Evolutionary conservation across 2,113 vertebrate species (phyloP).

Genomic region (Phyllostomus discolor): DNA sequence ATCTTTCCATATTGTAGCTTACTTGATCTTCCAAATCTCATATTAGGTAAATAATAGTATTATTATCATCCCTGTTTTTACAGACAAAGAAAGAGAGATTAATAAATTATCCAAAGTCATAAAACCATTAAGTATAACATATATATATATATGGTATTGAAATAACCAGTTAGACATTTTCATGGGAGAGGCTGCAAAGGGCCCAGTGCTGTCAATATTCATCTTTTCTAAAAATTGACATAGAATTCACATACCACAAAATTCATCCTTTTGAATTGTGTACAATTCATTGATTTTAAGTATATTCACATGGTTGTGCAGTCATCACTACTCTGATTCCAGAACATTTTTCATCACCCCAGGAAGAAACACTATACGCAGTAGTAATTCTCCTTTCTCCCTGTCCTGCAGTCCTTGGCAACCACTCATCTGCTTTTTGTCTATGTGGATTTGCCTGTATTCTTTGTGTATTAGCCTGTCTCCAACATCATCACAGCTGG

Average conservation of each 20-base stretch:
- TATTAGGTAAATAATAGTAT: background rate
- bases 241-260: background rate
- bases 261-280: too few relatives aligned
- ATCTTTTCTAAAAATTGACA: background rate
- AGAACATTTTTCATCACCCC: too few relatives aligned
- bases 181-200: background rate
- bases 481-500: background rate
- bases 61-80: background rate
- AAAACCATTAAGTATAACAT: background rate
- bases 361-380: too few relatives aligned
- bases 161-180: background rate
- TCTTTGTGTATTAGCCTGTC: background rate
- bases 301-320: too few relatives aligned
- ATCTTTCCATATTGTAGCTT: background rate
- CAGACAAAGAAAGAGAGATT: background rate
- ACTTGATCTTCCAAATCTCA: background rate
- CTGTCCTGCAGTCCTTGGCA: background rate
- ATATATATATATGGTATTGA: background rate
- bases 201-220: background rate
- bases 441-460: background rate
- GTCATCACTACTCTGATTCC: too few relatives aligned
- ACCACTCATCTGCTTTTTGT: background rate
- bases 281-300: too few relatives aligned
- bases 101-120: background rate
- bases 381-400: too few relatives aligned